Evolutionary conservation across 53 echinoderm and acorn worm species (phyloP), one percentile per base, ranked within the genome.

Genomic region (Luidia sarsii): DNA sequence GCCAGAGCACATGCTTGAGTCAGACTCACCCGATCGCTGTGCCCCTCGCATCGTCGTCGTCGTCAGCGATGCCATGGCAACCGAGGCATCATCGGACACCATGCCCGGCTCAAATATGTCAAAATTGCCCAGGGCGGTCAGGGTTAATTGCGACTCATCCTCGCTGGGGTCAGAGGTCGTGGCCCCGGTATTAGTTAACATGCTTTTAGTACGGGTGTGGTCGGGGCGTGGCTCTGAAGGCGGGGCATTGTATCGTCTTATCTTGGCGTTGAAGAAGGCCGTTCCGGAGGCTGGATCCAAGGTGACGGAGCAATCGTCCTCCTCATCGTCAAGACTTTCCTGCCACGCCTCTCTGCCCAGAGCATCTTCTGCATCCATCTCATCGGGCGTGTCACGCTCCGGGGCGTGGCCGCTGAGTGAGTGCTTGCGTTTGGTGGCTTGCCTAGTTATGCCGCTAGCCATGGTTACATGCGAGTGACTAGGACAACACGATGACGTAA

Each of bases 401-500:
- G 20, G 23, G 27, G 77, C 46, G 11, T 60, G 41, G 3, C 7
- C 37, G 48, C 77, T 60, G 60, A 56, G 28, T 35, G 43, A 19
- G 32, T 60, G 61, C 31, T 77, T 77, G 48, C 77, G 77, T 77
- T 77, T 77, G 61, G 77, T 45, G 18, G 77, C 77, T 77, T 77
- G 60, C 61, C 61, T 77, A 32, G 59, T 77, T 45, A 77, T 37
- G 39, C 45, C 31, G 33, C 61, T 61, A 46, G 62, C 77, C 77
- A 77, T 77, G 77, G 60, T 77, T 77, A 43, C 33, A 46, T 77
- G 46, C 51, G 33, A 32, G 51, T 50, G n/a, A n/a, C n/a, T n/a
- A n/a, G n/a, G n/a, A n/a, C n/a, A n/a, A n/a, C n/a, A n/a, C n/a
- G n/a, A n/a, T n/a, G n/a, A n/a, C n/a, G n/a, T n/a, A n/a, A n/a